Conservation (phyloP, 2,797 vertebrate species). For the Poecilia velifera region DNA sequence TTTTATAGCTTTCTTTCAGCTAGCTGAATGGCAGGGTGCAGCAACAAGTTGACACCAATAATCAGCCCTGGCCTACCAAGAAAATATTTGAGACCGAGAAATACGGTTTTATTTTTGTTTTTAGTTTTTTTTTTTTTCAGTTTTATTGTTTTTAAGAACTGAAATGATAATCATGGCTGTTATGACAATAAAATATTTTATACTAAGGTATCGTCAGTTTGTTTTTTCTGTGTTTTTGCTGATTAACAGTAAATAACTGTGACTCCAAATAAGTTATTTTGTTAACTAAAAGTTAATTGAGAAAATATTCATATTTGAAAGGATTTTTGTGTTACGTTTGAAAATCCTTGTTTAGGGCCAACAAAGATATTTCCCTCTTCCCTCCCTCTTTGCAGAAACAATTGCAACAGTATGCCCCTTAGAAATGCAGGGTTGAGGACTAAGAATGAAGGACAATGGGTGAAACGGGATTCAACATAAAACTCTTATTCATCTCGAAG, state of each 20-base stretch:
- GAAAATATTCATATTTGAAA: not conserved
- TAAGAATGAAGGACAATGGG: not conserved
- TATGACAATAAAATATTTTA: not conserved
- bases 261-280: not conserved
- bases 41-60: not conserved
- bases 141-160: not conserved
- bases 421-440: not conserved
- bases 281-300: not conserved
- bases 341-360: not conserved
- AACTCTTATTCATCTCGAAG: constrained; percentile 15
- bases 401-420: not conserved
- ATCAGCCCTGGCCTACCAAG: not conserved
- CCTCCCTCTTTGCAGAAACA: not conserved
- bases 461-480: constrained; percentile 3
- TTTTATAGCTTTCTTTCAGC: not conserved
- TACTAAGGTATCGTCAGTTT: not conserved
- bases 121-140: too few species aligned
- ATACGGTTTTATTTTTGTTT: not conserved
- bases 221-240: not conserved
- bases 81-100: not conserved
- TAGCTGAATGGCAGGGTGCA: not conserved
- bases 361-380: not conserved
- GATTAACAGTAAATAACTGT: not conserved
- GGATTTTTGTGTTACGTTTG: not conserved
- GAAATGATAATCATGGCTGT: not conserved